Evolutionary conservation across 1,140 invertebrate species (phyloP).

Genomic region (Calephelis virginiensis): DNA sequence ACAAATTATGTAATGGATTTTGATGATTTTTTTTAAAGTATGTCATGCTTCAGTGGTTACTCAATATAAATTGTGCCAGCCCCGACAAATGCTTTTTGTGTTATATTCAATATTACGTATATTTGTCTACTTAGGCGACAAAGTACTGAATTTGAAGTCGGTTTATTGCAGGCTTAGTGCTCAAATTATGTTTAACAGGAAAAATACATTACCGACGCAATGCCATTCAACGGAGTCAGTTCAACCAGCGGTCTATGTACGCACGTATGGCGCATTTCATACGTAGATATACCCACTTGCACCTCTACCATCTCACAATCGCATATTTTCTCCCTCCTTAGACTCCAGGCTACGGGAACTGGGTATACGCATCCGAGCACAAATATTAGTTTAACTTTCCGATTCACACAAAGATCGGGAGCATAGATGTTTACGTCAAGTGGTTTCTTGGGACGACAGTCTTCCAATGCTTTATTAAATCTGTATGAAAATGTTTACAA

Average conservation of each 20-base stretch:
- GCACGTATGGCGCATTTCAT: slow-evolving; percentile 63
- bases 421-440: slow-evolving; percentile 54
- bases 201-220: slow-evolving; percentile 47
- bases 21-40: no score
- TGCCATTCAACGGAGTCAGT: slow-evolving; percentile 50
- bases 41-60: no score
- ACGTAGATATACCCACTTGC: slow-evolving; percentile 58
- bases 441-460: slow-evolving; percentile 58
- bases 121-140: no score
- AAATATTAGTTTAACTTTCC: slow-evolving; percentile 55
- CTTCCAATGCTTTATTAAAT: slow-evolving; percentile 59
- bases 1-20: no score
- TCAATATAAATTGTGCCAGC: no score
- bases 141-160: no score
- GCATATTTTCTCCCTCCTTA: slow-evolving; percentile 67
- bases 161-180: no score
- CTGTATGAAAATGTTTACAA: slow-evolving; percentile 34
- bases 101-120: no score
- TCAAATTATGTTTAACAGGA: no score
- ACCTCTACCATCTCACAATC: slow-evolving; percentile 67
- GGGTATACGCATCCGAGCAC: slow-evolving; percentile 56
- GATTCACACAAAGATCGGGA: slow-evolving; percentile 57
- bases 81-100: no score
- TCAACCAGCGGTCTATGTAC: slow-evolving; percentile 53
- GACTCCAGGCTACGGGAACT: slow-evolving; percentile 51